Percentiles rank a stretch among this genome's conserved stretches.
phyloP scores from a whole-genome alignment of 2,888 invertebrate genomes.

The Galerucella pusilla region DNA sequence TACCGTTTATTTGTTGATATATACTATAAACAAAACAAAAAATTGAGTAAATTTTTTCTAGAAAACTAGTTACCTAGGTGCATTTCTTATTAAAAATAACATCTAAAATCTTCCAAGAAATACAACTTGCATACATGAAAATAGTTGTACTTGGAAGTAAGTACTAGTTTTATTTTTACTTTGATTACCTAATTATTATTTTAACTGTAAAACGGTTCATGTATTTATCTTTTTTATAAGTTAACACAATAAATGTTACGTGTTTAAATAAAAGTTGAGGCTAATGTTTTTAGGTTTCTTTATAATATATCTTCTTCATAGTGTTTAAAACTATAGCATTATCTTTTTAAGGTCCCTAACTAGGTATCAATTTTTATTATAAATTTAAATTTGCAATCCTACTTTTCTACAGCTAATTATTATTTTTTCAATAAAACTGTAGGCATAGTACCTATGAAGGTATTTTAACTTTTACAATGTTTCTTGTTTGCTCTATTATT shows the following conservation, averaged over 20 bases:
- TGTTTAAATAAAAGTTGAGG: too few relatives aligned
- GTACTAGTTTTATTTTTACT: background rate
- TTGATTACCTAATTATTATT: background rate
- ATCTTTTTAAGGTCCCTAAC: background rate
- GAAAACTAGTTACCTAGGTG: background rate
- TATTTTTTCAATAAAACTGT: background rate
- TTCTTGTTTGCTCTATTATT: background rate
- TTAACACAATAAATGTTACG: too few relatives aligned
- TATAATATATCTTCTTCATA: too few relatives aligned
- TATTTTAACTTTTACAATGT: background rate
- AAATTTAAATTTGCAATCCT: background rate
- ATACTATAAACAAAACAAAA: background rate
- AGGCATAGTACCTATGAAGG: background rate
- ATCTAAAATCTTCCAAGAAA: background rate
- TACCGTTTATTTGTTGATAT: background rate
- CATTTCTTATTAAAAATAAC: background rate
- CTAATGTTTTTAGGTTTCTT: too few relatives aligned
- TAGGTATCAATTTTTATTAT: background rate
- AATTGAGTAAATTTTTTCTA: background rate
- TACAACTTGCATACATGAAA: background rate
- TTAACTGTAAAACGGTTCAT: background rate
- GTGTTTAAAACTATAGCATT: background rate
- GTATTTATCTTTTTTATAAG: background rate
- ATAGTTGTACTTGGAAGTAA: constrained; percentile 6
- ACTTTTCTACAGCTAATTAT: too few relatives aligned